These are phyloP conservation scores for Tachina grossa DNA, from an alignment of 2,888 invertebrate genomes.

Conservation along the genomic window DNA sequence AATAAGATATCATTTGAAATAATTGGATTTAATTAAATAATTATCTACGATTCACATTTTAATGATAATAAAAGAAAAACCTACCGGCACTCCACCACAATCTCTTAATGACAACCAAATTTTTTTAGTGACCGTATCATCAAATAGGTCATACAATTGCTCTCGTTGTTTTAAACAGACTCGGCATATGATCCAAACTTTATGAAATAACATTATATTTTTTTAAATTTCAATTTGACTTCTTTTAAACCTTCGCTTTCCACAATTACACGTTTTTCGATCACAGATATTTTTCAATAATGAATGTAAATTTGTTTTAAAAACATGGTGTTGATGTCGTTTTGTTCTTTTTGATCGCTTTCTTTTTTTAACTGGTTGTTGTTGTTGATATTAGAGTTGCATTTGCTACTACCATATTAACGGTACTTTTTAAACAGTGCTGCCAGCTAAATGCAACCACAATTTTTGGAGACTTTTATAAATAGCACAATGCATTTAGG, in stretches of 20 bases:
- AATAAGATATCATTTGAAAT: neutral
- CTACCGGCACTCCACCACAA: conserved; percentile 60
- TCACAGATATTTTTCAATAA: neutral
- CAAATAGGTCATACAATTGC: conserved; percentile 41
- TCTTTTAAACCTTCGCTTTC: neutral
- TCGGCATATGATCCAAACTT: conserved; percentile 62
- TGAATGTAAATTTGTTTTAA: neutral
- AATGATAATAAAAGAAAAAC: neutral
- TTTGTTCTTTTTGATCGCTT: neutral
- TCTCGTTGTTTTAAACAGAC: conserved; percentile 57
- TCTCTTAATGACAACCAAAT: conserved; percentile 47
- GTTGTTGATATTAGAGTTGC: too few species aligned
- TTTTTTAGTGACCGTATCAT: neutral
- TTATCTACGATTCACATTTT: neutral
- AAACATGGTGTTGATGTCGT: too few species aligned
- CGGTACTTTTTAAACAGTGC: neutral
- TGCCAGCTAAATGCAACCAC: neutral
- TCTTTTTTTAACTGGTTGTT: neutral
- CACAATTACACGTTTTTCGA: too few species aligned
- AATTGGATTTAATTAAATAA: neutral
- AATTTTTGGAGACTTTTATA: too few species aligned
- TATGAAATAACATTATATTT: conserved; percentile 35
- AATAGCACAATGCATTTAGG: too few species aligned
- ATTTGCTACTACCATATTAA: neutral
- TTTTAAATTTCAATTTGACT: neutral